These are phyloP conservation scores for Tinea pellionella DNA, from an alignment of 2,888 invertebrate genomes.

Conservation along the genomic window DNA sequence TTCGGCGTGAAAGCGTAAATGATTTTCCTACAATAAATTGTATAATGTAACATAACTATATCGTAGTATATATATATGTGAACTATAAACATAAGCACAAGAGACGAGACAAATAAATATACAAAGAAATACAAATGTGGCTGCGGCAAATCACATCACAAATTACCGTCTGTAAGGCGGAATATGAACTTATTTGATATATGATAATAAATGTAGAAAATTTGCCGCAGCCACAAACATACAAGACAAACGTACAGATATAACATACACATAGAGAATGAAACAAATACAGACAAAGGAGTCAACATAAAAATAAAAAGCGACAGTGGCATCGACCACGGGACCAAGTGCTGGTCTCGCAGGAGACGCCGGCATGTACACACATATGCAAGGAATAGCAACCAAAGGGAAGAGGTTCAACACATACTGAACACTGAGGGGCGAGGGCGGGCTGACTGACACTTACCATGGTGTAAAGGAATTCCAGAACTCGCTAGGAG, in stretches of 20 bases:
- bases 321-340: slow-evolving; percentile 56
- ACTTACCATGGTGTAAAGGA: slow-evolving; percentile 99
- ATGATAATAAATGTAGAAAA: slow-evolving; percentile 17
- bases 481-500: slow-evolving; percentile 97
- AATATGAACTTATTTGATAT: slow-evolving; percentile 13
- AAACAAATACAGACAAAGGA: slow-evolving; percentile 69
- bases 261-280: slow-evolving; percentile 72
- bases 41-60: slow-evolving; percentile 50
- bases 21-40: slow-evolving; percentile 66
- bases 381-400: slow-evolving; percentile 68
- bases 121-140: slow-evolving; percentile 56
- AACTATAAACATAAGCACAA: slow-evolving; percentile 64
- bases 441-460: slow-evolving; percentile 75
- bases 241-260: slow-evolving; percentile 70
- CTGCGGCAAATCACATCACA: slow-evolving; percentile 51
- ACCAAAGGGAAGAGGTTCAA: slow-evolving; percentile 66
- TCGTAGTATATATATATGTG: slow-evolving; percentile 44
- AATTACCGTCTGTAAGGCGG: slow-evolving; percentile 21
- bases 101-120: slow-evolving; percentile 68
- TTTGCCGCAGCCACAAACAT: slow-evolving; percentile 65
- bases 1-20: slow-evolving; percentile 70
- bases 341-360: slow-evolving; percentile 50
- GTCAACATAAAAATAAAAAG: slow-evolving; percentile 64
- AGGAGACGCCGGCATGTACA: slow-evolving; percentile 58
- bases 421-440: slow-evolving; percentile 70